Evolutionary conservation across 1,140 invertebrate genomes (phyloP), one percentile per base, ranked within the genome.

Genomic region (Meteorus sp.): DNA sequence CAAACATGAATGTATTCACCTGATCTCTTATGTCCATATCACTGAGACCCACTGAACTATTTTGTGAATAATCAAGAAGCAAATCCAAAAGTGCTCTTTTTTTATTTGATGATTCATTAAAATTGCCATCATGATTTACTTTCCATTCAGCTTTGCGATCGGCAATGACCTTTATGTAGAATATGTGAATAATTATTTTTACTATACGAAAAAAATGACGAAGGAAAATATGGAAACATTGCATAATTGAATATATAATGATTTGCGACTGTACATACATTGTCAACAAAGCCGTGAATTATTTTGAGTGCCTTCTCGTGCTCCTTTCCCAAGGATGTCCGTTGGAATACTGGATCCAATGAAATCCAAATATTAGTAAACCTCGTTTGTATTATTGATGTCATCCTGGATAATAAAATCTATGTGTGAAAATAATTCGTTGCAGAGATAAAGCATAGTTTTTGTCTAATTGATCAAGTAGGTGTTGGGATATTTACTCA

Each of bases 1-100:
- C 86, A 66, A 87, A 88, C 82, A 87, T 85, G 58, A 88, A 88
- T 1, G 86, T 88, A 56, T 86, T 84, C 0, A 86, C 84, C 70
- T 86, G 83, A 54, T 87, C 83, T 11, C 78, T 63, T 31, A 90
- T 87, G 43, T 81, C 80, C 1, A 63, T 50, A 20, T 82, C 76
- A 0, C 69, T 67, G n/a, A 81, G 63, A 0, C 56, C 41, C 0
- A n/a, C n/a, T n/a, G 51, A 31, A 4, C 82, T 85, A 51, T 84
- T 78, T 67, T 52, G 83, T 0, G 68, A 68, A 19, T 68, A 50
- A 7, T 75, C 65, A 1, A 77, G 69, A 6, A 89, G 59, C 25
- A 88, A 72, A 69, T 89, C 88, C 9, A 89, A 70, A 56, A 89
- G 83, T 4, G 87, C 86, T 25, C 81, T 64, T 39, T 76, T 67